These are phyloP conservation scores for Eulemur mongoz DNA, from an alignment of 2,797 vertebrate genomes.

Conservation along the genomic window DNA sequence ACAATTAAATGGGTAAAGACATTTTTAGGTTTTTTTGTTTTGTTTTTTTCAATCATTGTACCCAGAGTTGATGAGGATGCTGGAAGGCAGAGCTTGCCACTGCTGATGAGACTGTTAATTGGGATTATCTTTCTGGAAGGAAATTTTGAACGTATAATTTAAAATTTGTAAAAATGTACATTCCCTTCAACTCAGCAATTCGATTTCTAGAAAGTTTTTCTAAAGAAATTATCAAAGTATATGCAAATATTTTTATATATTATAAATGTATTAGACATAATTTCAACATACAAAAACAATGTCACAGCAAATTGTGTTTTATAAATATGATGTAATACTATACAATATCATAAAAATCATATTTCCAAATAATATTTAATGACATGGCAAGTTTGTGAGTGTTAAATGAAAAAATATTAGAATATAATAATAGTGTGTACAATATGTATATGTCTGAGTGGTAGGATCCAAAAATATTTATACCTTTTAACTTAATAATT, in stretches of 20 bases:
- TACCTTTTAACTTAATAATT: not conserved
- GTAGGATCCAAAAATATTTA: not conserved
- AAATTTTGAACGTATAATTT: conserved; percentile 17
- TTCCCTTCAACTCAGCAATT: conserved; percentile 7
- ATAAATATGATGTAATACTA: not conserved
- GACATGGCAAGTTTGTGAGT: not conserved
- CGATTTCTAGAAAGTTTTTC: not conserved
- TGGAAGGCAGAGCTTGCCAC: not conserved
- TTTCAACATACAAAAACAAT: not conserved
- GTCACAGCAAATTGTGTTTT: not conserved
- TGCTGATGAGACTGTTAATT: not conserved
- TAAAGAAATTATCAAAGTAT: not conserved
- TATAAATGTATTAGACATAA: not conserved
- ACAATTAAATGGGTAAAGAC: not conserved
- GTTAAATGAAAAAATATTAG: conserved; percentile 16
- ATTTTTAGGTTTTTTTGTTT: not conserved
- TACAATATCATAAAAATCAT: not conserved
- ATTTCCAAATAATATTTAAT: conserved; percentile 11
- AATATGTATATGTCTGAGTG: not conserved
- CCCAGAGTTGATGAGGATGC: not conserved
- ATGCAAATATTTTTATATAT: not conserved
- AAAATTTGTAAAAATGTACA: not conserved
- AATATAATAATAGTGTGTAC: not conserved
- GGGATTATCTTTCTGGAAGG: not conserved
- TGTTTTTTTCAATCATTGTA: not conserved